Evolutionary conservation across 2,888 invertebrate genomes (phyloP), one percentile per base, ranked within the genome.

Genomic region (Zaprionus lineosus): DNA sequence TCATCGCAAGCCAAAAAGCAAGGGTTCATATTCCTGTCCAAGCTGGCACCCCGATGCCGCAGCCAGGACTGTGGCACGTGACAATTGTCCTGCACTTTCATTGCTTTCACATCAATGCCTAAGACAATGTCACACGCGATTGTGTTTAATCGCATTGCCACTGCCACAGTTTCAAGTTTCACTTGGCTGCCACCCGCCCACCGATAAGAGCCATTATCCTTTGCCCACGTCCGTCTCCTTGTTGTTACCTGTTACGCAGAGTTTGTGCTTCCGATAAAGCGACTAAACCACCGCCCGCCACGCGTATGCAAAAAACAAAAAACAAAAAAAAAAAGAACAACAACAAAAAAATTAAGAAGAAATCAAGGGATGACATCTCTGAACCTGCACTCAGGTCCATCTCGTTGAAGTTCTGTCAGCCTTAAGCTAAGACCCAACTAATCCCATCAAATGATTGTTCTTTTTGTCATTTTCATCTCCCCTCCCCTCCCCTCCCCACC

Each of bases 371-470:
- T 43, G 52, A 41, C 36, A 36, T 53, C 24, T 58, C 64, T 24
- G 34, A 18, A 47, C 14, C 11, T 5, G 14, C 39, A 18, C 26
- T 16, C 24, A n/a, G n/a, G 24, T 3, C 24, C 24, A 24, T 2
- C 24, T n/a, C 6, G 2, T 31, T 26, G 12, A 26, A 29, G 34
- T 37, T 47, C 37, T 36, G 52, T 36, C 50, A 51, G 47, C 31
- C 39, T 37, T 21, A n/a, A 41, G 40, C 36, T 29, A 48, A 71
- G 62, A 44, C 50, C 74, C 64, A 65, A 68, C 81, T 87, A 88
- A 87, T 87, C 88, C 85, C 86, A 84, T 87, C 84, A 88, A 83
- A 78, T 86, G 88, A 85, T 88, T 87, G 88, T 59, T 75, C 74
- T 60, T 71, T 71, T 70, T 62, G 41, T 47, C 39, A 39, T 41